Evolutionary conservation across 2,797 vertebrate species (phyloP).

Genomic region (Merluccius polli): DNA sequence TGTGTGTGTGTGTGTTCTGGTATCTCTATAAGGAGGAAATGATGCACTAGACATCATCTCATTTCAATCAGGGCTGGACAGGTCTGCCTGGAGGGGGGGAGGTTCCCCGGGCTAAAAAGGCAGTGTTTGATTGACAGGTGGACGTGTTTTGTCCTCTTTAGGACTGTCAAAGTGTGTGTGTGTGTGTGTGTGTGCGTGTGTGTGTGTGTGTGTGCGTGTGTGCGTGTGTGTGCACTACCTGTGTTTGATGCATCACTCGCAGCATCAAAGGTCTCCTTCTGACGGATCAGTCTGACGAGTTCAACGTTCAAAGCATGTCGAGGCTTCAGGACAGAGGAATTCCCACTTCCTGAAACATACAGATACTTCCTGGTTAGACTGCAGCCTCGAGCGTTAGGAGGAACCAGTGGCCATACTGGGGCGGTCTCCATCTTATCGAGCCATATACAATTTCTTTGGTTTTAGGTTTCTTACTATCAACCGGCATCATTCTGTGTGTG

Average conservation of each 20-base stretch:
- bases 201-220: no score
- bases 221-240: neutral
- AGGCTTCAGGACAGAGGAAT: constrained; percentile 45
- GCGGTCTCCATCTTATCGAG: neutral
- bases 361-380: constrained; percentile 19
- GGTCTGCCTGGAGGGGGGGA: constrained; percentile 35
- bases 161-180: constrained; percentile 39
- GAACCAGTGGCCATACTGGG: neutral
- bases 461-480: neutral
- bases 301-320: constrained; percentile 59
- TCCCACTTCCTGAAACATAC: constrained; percentile 47
- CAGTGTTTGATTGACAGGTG: constrained; percentile 60
- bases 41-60: no score
- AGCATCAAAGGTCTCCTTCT: constrained; percentile 59
- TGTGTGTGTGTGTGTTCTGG: no score
- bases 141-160: constrained; percentile 38
- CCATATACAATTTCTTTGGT: neutral
- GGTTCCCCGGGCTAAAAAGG: constrained; percentile 45
- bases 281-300: constrained; percentile 55
- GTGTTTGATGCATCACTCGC: constrained; percentile 44
- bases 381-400: neutral
- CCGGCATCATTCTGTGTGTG: no score
- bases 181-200: constrained; percentile 36
- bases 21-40: no score
- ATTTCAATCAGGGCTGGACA: constrained; percentile 56